phyloP scores from a whole-genome alignment of 2,797 vertebrate species.

The Paedocypris micromegethes region DNA sequence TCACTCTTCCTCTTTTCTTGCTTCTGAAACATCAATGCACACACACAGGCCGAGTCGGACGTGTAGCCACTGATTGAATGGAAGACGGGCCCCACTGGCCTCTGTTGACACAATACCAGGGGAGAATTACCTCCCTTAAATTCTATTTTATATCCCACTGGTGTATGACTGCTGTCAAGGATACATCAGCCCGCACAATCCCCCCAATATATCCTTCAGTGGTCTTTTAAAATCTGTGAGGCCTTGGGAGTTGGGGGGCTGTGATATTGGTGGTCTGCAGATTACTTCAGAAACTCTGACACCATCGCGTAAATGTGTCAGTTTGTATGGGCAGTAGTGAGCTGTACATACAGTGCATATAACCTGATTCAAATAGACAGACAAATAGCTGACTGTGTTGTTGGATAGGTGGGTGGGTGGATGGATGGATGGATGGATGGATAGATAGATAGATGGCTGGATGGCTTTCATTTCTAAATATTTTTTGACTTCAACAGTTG shows the following conservation, averaged over 20 bases:
- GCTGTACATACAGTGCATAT: too few species aligned
- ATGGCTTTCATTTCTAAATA: too few species aligned
- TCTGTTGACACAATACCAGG: conserved; percentile 45
- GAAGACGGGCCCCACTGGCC: conserved; percentile 41
- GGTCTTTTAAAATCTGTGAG: background rate
- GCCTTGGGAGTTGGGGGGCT: background rate
- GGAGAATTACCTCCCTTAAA: conserved; percentile 47
- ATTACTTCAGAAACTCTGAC: background rate
- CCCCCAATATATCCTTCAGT: conserved; percentile 14
- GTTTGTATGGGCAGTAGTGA: too few species aligned
- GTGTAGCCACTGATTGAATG: conserved; percentile 42
- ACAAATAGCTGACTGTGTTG: too few species aligned
- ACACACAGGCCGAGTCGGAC: conserved; percentile 22
- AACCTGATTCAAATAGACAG: too few species aligned
- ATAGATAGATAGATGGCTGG: too few species aligned
- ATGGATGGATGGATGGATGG: too few species aligned
- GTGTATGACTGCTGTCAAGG: conserved; percentile 47
- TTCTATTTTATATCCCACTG: conserved; percentile 50
- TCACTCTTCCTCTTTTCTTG: conserved; percentile 17
- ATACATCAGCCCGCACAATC: conserved; percentile 34
- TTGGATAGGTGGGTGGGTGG: too few species aligned
- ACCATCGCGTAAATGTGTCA: too few species aligned
- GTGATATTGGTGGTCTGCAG: background rate
- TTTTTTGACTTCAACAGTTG: too few species aligned
- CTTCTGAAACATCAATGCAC: conserved; percentile 20